phyloP scores from a whole-genome alignment of 2,797 vertebrate species.

The Microctenopoma stevenorrisi region DNA sequence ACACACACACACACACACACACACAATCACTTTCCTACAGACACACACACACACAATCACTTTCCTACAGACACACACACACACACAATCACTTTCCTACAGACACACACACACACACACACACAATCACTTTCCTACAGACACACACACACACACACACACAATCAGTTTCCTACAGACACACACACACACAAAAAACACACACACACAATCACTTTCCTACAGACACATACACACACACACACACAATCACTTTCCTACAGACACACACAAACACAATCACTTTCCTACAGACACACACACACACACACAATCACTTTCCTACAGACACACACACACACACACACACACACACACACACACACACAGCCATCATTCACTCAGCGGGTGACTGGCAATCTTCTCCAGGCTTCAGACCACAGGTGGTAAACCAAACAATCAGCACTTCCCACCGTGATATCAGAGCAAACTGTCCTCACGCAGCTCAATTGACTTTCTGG shows the following conservation, averaged over 20 bases:
- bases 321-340: conserved; percentile 6
- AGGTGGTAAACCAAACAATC: conserved; percentile 80
- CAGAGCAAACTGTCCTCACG: conserved; percentile 58
- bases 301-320: neutral
- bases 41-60: no score
- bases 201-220: conserved; percentile 1
- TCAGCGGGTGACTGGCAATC: conserved; percentile 61
- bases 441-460: conserved; percentile 64
- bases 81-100: no score
- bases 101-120: no score
- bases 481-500: conserved; percentile 53
- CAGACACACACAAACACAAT: no score
- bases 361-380: conserved; percentile 59
- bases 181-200: conserved; percentile 4
- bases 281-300: no score
- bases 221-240: conserved; percentile 3
- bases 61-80: no score
- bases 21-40: neutral
- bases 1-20: conserved; percentile 4
- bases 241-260: neutral
- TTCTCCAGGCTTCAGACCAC: conserved; percentile 63
- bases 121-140: no score
- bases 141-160: no score
- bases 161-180: neutral
- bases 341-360: conserved; percentile 16